Base-by-base conservation (phyloP, 2,888 invertebrate genomes). In the Himalopsyche kuldschensis region DNA sequence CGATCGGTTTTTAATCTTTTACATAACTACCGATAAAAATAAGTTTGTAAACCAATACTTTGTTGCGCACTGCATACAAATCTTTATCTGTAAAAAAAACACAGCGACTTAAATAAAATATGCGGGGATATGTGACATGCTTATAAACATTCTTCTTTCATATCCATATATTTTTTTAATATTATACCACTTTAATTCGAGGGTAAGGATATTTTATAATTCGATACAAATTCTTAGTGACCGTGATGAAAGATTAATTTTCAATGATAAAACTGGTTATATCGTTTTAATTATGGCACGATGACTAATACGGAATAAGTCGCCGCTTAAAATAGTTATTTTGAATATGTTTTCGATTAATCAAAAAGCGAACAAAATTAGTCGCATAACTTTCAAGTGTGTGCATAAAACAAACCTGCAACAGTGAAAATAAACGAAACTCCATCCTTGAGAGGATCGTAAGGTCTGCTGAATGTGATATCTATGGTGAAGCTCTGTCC, bases 341-440 rank as follows among this genome's bases (percentile, higher is more conserved):
- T 27, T 8, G 15, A 27, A 27, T 69, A 11, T 69, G 27, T 11
- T n/a, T 24, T 46, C 11, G 47, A 82, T 4, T 85, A 32, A 85
- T 35, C 35, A 69, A 69, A 27, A 30, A 11, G 30, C n/a, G 20
- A 55, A 20, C 20, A 1, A 55, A 6, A 55, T 41, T 41, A 41
- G 41, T 41, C 41, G 41, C 5, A 41, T 41, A 41, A 8, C 11
- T 41, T 41, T 41, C 11, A 5, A 41, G 41, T 41, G 5, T 41
- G 5, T 41, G 41, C 41, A 11, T 41, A 41, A 3, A 55, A 69
- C 89, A 87, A 90, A 93, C 96, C 96, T 88, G 94, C 93, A 30
- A 96, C 94, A 78, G 95, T 95, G 88, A 97, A 97, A 82, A 97
- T 95, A 87, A 97, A 94, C 55, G 96, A 96, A 75, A 98, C 91